Conservation (phyloP, 2,113 vertebrate genomes). For the Tetrao urogallus region DNA sequence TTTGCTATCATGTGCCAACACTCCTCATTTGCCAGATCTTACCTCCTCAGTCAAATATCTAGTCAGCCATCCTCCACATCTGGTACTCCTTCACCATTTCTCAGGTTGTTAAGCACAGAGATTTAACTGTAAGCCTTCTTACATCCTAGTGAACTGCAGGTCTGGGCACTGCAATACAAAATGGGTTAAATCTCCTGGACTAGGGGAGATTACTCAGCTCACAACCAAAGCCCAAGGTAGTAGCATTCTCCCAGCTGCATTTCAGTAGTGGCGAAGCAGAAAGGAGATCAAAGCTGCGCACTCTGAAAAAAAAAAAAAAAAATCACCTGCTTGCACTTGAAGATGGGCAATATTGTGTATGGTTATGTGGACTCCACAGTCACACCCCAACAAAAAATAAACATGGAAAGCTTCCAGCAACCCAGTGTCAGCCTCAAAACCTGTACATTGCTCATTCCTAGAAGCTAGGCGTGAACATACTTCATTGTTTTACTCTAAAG, state of each 20-base stretch:
- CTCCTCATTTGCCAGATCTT: not conserved
- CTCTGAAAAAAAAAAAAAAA: not conserved
- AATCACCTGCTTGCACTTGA: rapidly evolving
- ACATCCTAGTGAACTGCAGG: not conserved
- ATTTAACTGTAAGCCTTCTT: not conserved
- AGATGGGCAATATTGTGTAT: rapidly evolving
- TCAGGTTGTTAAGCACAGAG: constrained; percentile 18
- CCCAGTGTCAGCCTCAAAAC: not conserved
- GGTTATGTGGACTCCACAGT: rapidly evolving
- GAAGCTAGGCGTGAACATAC: not conserved
- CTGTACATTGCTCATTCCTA: not conserved
- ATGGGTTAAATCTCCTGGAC: not conserved
- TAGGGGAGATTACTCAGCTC: not conserved
- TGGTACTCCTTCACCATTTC: not conserved
- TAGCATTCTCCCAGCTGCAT: not conserved
- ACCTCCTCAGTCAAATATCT: not conserved
- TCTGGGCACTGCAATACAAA: not conserved
- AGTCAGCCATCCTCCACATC: not conserved
- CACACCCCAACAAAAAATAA: not conserved
- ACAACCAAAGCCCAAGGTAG: not conserved
- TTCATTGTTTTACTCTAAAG: not conserved
- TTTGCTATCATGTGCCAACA: not conserved
- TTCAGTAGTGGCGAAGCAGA: not conserved
- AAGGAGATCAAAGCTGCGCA: not conserved
- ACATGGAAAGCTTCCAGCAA: not conserved